Percentiles rank a stretch among this genome's conserved stretches.
Evolutionary conservation across 2,797 vertebrate genomes (phyloP).

Genomic region (Champsocephalus esox): DNA sequence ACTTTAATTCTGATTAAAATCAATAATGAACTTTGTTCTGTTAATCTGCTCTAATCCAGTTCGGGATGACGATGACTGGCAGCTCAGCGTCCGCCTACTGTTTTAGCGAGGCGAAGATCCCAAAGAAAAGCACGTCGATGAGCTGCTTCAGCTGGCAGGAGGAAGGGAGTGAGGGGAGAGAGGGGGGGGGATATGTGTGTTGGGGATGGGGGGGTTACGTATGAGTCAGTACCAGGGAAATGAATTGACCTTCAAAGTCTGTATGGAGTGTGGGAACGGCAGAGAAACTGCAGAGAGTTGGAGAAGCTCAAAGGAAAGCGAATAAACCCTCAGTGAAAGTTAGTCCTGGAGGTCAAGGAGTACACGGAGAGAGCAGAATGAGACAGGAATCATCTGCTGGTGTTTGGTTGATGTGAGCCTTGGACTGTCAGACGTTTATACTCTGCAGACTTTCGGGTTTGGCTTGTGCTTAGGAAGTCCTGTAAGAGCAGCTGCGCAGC

Average conservation of each 20-base stretch:
- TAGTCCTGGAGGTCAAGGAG: constrained; percentile 33
- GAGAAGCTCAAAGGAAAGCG: constrained; percentile 32
- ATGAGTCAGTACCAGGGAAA: constrained; percentile 42
- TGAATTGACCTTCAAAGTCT: constrained; percentile 38
- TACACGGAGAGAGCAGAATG: not conserved
- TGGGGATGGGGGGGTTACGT: not conserved
- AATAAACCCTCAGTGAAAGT: constrained; percentile 24
- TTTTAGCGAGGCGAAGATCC: constrained; percentile 27
- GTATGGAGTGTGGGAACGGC: constrained; percentile 42
- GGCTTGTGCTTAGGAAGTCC: constrained; percentile 51
- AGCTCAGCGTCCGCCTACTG: constrained; percentile 10
- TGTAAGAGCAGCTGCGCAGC: constrained; percentile 53
- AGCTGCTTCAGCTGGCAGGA: constrained; percentile 40
- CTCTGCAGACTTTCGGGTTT: constrained; percentile 61
- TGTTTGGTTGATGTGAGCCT: constrained; percentile 16
- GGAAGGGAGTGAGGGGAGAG: constrained; percentile 15
- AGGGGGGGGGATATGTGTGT: too few relatives aligned
- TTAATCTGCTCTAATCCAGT: constrained; percentile 64
- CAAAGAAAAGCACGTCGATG: constrained; percentile 12
- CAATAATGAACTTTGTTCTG: constrained; percentile 75
- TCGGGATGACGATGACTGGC: constrained; percentile 48
- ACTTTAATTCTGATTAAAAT: constrained; percentile 73
- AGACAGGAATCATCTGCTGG: constrained; percentile 54
- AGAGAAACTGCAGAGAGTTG: constrained; percentile 8
- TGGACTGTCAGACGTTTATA: constrained; percentile 4